Percentiles rank a stretch among this genome's conserved stretches.
phyloP scores from a whole-genome alignment of 35 echinoderm and acorn worm genomes.

The Lytechinus variegatus region DNA sequence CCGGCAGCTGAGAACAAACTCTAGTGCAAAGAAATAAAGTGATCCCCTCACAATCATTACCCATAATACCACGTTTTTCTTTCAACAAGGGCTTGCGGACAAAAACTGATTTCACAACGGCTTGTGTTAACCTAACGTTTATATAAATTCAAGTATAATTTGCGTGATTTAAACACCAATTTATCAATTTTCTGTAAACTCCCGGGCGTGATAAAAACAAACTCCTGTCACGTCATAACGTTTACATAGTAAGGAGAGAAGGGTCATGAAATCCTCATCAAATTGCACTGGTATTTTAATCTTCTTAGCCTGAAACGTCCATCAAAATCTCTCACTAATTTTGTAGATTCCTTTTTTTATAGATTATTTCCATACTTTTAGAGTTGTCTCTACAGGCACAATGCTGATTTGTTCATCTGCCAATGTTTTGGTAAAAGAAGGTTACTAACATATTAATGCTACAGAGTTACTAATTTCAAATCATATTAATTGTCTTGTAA shows the following conservation, averaged over 20 bases:
- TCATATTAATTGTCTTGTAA: no score
- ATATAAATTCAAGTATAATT: neutral
- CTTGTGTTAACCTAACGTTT: neutral
- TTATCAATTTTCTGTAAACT: neutral
- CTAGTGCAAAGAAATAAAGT: no score
- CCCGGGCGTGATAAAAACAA: neutral
- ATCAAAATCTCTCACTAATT: neutral
- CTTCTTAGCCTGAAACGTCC: neutral
- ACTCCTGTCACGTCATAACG: neutral
- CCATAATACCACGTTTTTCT: no score
- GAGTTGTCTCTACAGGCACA: no score
- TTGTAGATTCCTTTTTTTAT: no score
- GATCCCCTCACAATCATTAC: no score
- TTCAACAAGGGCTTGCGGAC: neutral
- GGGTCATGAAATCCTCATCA: neutral
- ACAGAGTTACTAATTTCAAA: no score
- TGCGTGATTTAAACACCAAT: neutral
- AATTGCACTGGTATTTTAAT: neutral
- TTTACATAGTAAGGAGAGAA: neutral
- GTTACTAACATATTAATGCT: no score
- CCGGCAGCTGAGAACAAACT: no score
- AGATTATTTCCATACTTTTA: no score
- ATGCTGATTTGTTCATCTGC: no score
- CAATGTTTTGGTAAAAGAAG: no score
- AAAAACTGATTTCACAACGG: neutral